phyloP scores from a whole-genome alignment of 2,888 invertebrate species.

The Drosophila helvetica region DNA sequence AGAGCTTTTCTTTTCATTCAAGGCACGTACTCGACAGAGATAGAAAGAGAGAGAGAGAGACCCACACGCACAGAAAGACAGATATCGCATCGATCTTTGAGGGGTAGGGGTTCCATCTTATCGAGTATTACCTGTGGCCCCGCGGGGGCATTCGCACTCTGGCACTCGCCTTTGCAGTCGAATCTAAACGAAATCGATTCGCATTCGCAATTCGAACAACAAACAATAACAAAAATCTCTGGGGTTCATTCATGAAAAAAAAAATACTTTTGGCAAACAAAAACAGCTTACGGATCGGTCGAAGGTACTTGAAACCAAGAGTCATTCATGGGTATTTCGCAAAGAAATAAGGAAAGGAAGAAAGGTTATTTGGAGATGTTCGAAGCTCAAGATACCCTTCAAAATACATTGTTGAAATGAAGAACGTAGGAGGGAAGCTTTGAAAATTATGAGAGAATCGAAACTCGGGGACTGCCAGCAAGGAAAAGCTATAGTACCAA shows the following conservation, averaged over 20 bases:
- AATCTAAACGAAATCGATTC: constrained; percentile 8
- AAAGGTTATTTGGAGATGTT: neutral
- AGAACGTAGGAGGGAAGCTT: too few species aligned
- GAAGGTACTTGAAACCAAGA: constrained; percentile 2
- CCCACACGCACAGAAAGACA: constrained; percentile 29
- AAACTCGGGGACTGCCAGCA: too few species aligned
- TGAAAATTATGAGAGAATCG: too few species aligned
- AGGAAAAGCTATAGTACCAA: too few species aligned
- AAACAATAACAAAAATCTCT: constrained; percentile 23
- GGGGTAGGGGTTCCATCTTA: constrained; percentile 56
- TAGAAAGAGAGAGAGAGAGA: constrained; percentile 25
- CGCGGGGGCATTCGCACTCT: constrained; percentile 26
- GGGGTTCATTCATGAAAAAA: constrained; percentile 64
- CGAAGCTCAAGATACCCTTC: neutral
- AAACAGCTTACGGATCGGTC: constrained; percentile 29
- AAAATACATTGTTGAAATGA: too few species aligned
- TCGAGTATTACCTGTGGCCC: constrained; percentile 49
- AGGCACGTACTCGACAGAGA: constrained; percentile 61
- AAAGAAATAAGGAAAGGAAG: neutral
- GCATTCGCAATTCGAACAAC: constrained; percentile 32
- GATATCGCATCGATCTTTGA: neutral
- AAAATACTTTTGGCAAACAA: constrained; percentile 53
- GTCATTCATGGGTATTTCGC: neutral
- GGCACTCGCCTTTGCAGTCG: constrained; percentile 5
- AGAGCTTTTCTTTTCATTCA: constrained; percentile 61